A percentile compares a stretch with the other conserved stretches of the same genome.
These are phyloP conservation scores for Ormyrus rosae DNA, from an alignment of 2,888 invertebrate genomes.

Conservation along the genomic window DNA sequence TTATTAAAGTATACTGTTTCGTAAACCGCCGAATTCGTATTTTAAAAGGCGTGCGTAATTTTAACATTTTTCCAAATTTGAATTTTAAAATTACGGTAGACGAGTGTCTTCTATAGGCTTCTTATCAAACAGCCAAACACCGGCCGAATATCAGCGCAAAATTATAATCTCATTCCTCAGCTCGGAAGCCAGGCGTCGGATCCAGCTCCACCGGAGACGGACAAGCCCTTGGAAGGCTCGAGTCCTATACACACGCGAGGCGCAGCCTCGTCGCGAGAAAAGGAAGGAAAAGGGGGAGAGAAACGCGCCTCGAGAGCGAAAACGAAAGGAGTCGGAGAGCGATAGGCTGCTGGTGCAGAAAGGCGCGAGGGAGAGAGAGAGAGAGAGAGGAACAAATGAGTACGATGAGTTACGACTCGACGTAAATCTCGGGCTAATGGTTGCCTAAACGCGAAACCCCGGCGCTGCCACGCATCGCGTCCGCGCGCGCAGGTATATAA, in stretches of 20 bases:
- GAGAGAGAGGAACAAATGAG: conserved; percentile 72
- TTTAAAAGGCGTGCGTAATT: no score
- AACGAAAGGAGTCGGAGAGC: conserved; percentile 52
- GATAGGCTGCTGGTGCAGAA: conserved; percentile 54
- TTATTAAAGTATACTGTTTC: no score
- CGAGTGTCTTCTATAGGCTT: no score
- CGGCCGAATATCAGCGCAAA: no score
- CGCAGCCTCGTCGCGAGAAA: conserved; percentile 59
- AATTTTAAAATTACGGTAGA: no score
- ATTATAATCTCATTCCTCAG: no score
- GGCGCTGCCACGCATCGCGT: conserved; percentile 47
- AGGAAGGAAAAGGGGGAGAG: conserved; percentile 56
- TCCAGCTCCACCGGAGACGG: no score
- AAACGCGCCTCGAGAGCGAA: conserved; percentile 44
- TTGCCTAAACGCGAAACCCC: conserved; percentile 74
- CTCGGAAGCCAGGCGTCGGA: no score
- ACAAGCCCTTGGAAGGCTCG: no score
- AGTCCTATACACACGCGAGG: conserved; percentile 8
- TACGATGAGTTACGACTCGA: conserved; percentile 75
- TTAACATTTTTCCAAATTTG: no score
- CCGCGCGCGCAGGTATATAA: background rate
- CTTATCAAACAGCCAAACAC: no score
- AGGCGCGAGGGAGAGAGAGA: conserved; percentile 43
- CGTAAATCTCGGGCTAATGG: conserved; percentile 75
- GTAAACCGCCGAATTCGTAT: no score